Evolutionary conservation across 2,888 invertebrate species (phyloP).

Genomic region (Desoria tigrina): DNA sequence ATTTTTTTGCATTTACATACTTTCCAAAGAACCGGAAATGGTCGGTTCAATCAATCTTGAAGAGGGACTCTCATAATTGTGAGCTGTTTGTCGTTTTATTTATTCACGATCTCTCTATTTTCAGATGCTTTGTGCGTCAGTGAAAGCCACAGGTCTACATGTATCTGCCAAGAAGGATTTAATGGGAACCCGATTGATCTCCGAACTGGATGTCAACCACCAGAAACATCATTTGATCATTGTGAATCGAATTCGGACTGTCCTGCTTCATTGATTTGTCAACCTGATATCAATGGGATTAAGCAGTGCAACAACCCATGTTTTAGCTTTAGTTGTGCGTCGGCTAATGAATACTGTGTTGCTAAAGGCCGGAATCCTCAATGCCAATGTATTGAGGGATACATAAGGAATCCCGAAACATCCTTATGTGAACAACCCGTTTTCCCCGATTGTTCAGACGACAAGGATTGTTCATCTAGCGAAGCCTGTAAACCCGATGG

Average conservation of each 20-base stretch:
- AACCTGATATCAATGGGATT: conserved; percentile 65
- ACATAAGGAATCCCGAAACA: conserved; percentile 78
- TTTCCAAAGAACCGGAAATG: too few species aligned
- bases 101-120: too few species aligned
- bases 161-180: conserved; percentile 76
- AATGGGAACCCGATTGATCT: conserved; percentile 78
- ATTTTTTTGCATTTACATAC: too few species aligned
- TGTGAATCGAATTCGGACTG: conserved; percentile 74
- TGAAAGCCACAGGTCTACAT: conserved; percentile 79
- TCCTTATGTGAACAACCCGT: conserved; percentile 84
- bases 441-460: conserved; percentile 74
- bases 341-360: conserved; percentile 74
- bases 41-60: too few species aligned
- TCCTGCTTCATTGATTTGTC: conserved; percentile 69
- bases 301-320: conserved; percentile 77
- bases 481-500: conserved; percentile 80
- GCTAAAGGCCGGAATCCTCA: conserved; percentile 70
- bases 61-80: too few species aligned
- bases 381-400: conserved; percentile 77
- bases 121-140: conserved; percentile 75
- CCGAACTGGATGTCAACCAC: conserved; percentile 73
- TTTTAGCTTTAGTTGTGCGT: conserved; percentile 74
- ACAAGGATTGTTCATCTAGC: conserved; percentile 69
- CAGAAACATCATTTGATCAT: conserved; percentile 63
- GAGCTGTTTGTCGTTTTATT: too few species aligned